A percentile compares a stretch with the other conserved stretches of the same genome.
These are phyloP conservation scores for Nezara viridula DNA, from an alignment of 2,888 invertebrate genomes.

Conservation along the genomic window DNA sequence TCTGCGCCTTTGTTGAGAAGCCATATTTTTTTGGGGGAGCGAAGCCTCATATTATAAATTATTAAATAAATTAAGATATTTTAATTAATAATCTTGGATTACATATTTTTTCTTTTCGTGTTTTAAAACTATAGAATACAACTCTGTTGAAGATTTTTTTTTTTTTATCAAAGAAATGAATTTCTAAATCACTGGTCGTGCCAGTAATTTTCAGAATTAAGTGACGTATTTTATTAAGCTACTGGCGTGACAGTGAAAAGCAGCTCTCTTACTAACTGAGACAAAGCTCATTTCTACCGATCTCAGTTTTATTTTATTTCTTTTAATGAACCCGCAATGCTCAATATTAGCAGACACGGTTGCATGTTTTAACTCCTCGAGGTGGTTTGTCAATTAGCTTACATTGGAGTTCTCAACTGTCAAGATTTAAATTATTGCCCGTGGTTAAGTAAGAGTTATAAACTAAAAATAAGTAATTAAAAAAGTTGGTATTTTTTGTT, in stretches of 20 bases:
- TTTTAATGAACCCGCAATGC: background rate
- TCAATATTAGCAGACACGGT: background rate
- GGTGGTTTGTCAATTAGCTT: background rate
- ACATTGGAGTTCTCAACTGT: background rate
- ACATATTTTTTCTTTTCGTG: too few species aligned
- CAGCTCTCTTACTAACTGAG: background rate
- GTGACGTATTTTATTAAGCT: background rate
- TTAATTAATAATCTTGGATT: too few species aligned
- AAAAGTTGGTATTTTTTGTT: background rate
- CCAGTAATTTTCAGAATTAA: background rate
- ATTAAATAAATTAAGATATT: too few species aligned
- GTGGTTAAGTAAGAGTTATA: background rate
- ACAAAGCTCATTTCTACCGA: background rate
- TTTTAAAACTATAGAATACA: too few species aligned
- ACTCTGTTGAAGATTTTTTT: too few species aligned
- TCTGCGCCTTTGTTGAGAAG: too few species aligned
- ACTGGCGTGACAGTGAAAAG: background rate
- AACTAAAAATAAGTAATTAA: background rate
- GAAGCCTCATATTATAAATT: too few species aligned
- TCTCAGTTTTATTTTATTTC: background rate
- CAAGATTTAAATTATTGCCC: background rate
- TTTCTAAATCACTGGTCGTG: background rate
- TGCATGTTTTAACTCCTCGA: background rate
- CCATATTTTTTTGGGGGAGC: too few species aligned
- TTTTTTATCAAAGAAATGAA: too few species aligned